Evolutionary conservation across 1,140 invertebrate genomes (phyloP), one percentile per base, ranked within the genome.

Genomic region (Euura lappo): DNA sequence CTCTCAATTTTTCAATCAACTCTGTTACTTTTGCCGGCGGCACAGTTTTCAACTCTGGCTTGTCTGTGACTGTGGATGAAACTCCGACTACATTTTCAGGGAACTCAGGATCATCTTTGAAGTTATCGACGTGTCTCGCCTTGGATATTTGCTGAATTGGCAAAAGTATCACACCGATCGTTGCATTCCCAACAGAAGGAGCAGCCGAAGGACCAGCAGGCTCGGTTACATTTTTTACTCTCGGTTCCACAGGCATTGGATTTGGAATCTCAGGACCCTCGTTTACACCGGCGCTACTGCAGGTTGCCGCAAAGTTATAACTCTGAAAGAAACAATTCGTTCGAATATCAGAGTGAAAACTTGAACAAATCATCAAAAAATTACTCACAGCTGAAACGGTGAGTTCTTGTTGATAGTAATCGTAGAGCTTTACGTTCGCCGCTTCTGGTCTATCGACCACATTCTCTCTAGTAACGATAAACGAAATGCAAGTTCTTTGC

Each of bases 331-430:
- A 74, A 68, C 68, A 65, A 65, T n/a, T 6, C 13, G 60, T 66
- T 71, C 8, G 4, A 46, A 71, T 44, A 28, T 69, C 7, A 66
- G 7, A 13, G 69, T 8, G 44, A 76, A 67, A 66, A 71, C 7
- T n/a, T 11, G 69, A 68, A 72, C 74, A 76, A 47, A 60, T 60
- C 13, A 8, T 6, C 51, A 60, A 60, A 60, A 28, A 28, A 0
- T 5, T 60, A 8, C 73, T 79, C 64, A 79, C 80, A 42, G 69
- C 75, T 46, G 77, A 77, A 60, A 89, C 76, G 10, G 81, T 86
- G 2, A 88, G 76, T 13, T 89, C 86, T n/a, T 90, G 89, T 64
- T 87, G 84, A 80, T 95, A 95, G 76, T 95, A 95, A 83, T 95
- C 93, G 72, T 91, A 91, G 2, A 94, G 86, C 73, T 88, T 89